Percentiles rank a stretch among this genome's conserved stretches.
These are phyloP conservation scores for Aurelia sp. DNA, from an alignment of 30 jellyfish, hydroid and myxozoan genomes.

Conservation along the genomic window DNA sequence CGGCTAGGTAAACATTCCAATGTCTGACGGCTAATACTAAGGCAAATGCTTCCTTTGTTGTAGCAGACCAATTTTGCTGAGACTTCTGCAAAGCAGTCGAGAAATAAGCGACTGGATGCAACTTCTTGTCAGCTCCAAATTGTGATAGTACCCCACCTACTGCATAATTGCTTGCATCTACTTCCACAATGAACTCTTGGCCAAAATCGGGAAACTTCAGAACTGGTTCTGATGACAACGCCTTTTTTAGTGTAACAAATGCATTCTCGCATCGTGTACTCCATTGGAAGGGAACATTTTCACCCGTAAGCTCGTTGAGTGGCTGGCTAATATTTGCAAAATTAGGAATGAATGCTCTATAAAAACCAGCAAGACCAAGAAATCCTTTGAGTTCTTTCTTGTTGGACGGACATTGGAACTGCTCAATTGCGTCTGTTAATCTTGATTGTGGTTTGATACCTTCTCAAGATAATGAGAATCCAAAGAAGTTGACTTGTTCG, in stretches of 20 bases:
- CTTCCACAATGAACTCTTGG: no score
- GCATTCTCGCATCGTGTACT: not conserved
- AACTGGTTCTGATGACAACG: not conserved
- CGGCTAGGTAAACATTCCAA: no score
- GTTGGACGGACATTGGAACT: conserved; percentile 3
- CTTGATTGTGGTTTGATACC: conserved; percentile 34
- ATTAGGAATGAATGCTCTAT: conserved; percentile 10
- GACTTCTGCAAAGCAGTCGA: no score
- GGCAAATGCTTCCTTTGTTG: no score
- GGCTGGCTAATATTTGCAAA: conserved; percentile 26
- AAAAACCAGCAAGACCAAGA: conserved; percentile 41
- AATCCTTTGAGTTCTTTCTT: conserved; percentile 16
- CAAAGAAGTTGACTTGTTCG: conserved; percentile 5
- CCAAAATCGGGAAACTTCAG: not conserved
- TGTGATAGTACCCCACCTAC: no score
- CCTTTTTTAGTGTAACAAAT: no score
- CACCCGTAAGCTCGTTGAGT: conserved; percentile 11
- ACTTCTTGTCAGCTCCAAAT: no score
- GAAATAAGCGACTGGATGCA: no score
- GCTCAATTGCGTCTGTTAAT: not conserved
- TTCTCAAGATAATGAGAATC: conserved; percentile 8
- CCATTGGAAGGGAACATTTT: conserved; percentile 9
- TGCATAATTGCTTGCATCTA: no score
- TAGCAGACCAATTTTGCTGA: no score
- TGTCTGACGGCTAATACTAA: no score